Conservation (phyloP, 2,888 invertebrate species). For the Eupithecia subumbrata region DNA sequence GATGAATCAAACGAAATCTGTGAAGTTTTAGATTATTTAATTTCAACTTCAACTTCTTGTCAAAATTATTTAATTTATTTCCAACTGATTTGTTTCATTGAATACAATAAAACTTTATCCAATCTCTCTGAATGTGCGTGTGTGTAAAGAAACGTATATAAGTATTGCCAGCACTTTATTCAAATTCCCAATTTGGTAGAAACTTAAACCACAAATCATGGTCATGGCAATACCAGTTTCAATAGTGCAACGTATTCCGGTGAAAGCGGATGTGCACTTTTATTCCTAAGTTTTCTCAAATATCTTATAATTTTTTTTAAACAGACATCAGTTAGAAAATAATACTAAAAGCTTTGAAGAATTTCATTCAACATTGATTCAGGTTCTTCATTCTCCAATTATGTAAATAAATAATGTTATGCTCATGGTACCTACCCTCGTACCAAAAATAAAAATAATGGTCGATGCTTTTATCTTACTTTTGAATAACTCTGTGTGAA, state of each 20-base stretch:
- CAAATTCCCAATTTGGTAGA: neutral
- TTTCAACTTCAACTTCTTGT: no score
- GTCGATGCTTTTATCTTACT: neutral
- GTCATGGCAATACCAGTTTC: neutral
- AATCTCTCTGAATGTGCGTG: slow-evolving; percentile 16
- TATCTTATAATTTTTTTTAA: neutral
- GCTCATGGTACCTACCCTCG: neutral
- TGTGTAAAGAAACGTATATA: slow-evolving; percentile 47
- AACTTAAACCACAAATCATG: neutral
- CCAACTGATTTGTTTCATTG: no score
- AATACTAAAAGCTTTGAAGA: neutral
- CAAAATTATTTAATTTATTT: no score
- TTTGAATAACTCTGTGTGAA: neutral
- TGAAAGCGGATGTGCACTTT: neutral
- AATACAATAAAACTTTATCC: no score
- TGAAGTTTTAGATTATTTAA: no score
- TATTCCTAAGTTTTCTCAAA: neutral
- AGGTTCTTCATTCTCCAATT: neutral
- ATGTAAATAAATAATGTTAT: neutral
- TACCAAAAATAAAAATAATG: neutral
- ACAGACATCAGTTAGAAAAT: neutral
- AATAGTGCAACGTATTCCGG: neutral
- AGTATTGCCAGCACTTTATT: slow-evolving; percentile 50
- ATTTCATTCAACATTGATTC: neutral
- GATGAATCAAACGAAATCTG: no score